These are phyloP conservation scores for Paradisaea rubra DNA, from an alignment of 2,113 vertebrate genomes.

Conservation along the genomic window DNA sequence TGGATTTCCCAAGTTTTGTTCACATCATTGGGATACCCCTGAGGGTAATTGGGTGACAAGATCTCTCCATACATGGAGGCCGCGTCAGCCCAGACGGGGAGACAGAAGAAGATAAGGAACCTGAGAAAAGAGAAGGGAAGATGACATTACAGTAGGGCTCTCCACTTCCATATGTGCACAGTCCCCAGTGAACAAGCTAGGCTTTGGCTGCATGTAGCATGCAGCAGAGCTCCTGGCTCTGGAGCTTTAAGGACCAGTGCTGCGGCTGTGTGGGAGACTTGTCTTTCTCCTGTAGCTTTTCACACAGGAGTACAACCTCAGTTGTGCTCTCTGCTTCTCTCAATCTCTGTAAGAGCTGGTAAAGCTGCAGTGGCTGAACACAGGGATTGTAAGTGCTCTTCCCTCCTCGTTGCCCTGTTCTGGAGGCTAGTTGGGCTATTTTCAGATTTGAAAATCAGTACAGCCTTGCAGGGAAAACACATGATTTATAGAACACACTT, in stretches of 20 bases:
- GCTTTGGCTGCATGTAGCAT: background rate
- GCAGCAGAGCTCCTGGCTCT: background rate
- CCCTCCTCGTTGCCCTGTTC: background rate
- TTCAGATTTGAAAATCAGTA: background rate
- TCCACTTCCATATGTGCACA: background rate
- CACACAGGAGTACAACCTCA: background rate
- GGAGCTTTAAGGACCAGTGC: background rate
- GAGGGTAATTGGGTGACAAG: conserved; percentile 87
- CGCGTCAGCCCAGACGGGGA: conserved; percentile 38
- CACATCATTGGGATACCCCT: conserved; percentile 76
- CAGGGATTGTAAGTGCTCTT: background rate
- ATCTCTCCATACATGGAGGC: conserved; percentile 80
- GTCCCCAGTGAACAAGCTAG: background rate
- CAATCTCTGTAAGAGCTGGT: background rate
- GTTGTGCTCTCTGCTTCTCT: background rate
- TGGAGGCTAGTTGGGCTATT: background rate
- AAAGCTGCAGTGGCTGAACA: background rate
- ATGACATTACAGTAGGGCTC: background rate
- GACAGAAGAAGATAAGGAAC: conserved; percentile 51
- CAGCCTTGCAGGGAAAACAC: background rate
- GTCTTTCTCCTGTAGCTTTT: background rate
- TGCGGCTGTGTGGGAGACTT: background rate
- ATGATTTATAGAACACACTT: background rate
- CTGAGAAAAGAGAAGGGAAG: conserved; percentile 29
- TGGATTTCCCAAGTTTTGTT: conserved; percentile 78